These are phyloP conservation scores for Lepidocolaptes lacrymiger DNA, from an alignment of 2,797 vertebrate genomes.

Conservation along the genomic window DNA sequence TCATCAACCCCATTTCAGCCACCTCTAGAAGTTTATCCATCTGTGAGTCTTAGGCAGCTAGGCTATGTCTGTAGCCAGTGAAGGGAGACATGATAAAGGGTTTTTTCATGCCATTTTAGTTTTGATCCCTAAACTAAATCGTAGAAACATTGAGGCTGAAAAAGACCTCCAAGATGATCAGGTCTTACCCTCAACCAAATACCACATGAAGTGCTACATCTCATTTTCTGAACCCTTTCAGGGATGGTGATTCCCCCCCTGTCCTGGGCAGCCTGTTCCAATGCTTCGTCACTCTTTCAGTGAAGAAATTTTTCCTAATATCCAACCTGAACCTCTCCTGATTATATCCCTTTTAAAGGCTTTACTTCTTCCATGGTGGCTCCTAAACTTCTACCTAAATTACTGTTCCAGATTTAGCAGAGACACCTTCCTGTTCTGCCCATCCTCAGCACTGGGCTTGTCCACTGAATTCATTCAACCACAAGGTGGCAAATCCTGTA, in stretches of 20 bases:
- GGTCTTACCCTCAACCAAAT: neutral
- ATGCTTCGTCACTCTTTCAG: neutral
- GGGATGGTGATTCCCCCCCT: neutral
- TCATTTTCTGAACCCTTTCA: neutral
- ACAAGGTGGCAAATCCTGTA: neutral
- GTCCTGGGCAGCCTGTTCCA: neutral
- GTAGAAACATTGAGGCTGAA: neutral
- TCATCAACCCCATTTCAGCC: neutral
- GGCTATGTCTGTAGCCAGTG: neutral
- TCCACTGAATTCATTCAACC: neutral
- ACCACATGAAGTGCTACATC: neutral
- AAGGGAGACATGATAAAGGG: neutral
- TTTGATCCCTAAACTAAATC: neutral
- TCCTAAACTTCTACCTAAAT: neutral
- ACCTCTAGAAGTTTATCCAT: neutral
- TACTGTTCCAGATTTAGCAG: neutral
- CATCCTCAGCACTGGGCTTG: neutral
- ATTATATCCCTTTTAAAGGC: neutral
- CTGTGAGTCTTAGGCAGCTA: neutral
- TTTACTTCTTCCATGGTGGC: neutral
- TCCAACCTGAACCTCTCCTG: neutral
- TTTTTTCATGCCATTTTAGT: neutral
- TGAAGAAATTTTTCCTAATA: neutral
- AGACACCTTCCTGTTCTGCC: neutral
- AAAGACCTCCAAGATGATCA: neutral